Evolutionary conservation across 2,888 invertebrate genomes (phyloP), one percentile per base, ranked within the genome.

Genomic region (Morpho deidamia): DNA sequence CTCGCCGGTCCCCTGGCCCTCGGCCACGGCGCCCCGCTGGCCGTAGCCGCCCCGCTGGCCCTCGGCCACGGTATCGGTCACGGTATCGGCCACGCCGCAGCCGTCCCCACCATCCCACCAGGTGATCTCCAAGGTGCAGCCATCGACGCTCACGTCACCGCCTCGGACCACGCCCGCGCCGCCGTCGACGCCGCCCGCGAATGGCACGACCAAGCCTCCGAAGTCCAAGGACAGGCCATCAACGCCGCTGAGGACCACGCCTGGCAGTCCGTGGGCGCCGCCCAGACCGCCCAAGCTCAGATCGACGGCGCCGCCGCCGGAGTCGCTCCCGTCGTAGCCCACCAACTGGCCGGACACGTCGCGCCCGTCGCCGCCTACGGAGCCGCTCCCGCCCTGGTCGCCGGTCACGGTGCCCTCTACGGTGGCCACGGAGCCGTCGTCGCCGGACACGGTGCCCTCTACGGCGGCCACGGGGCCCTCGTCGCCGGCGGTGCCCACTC

Each of bases 221-320:
- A 89, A 61, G 66, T 79, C 68, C 86, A 86, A 51, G 87, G 86
- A 52, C 83, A 74, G 64, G 86, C 86, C 61, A 71, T 87, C 71
- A 87, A 89, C 79, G 84, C 88, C 67, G 90, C 86, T 52, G 85
- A 81, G 60, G 87, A 85, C 70, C 79, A 87, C 76, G 82, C 84
- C 32, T 89, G 89, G 86, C 84, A 83, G 61, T 80, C 83, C 23
- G 74, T 86, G 43, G 87, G 83, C 61, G 84, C 89, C 58, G 87
- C 74, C 51, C 81, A 85, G 74, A 87, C 87, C 71, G 81, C 71
- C 1, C 76, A 83, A 66, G 88, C 88, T 65, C 48, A 48, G 81
- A 40, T 87, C 55, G 88, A 71, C 52, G 64, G 67, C 45, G 60
- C 46, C 39, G 44, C 45, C 35, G 60, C 55, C 8, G 62, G 62